Evolutionary conservation across 2,797 vertebrate species (phyloP).

Genomic region (Numenius phaeopus): DNA sequence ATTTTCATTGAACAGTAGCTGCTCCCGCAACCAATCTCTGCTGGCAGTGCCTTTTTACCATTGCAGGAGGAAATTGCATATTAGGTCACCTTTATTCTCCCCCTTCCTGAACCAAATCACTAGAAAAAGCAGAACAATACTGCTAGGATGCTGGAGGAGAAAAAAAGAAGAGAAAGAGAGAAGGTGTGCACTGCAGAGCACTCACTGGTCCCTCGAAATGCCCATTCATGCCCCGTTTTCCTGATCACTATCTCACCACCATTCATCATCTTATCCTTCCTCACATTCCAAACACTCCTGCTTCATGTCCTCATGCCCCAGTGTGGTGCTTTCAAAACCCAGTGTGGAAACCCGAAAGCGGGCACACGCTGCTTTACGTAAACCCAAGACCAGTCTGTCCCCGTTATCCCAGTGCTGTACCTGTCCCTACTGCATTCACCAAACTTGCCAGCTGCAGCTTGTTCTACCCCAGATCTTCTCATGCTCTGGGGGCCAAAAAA

Average conservation of each 20-base stretch:
- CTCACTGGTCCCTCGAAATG: not conserved
- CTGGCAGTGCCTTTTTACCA: not conserved
- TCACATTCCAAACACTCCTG: not conserved
- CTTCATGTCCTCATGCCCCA: not conserved
- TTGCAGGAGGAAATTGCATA: not conserved
- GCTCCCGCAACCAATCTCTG: not conserved
- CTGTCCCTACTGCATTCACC: not conserved
- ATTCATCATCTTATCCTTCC: not conserved
- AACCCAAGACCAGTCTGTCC: not conserved
- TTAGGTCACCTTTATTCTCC: not conserved
- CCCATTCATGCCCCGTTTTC: not conserved
- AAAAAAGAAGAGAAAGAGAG: not conserved
- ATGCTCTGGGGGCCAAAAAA: not conserved
- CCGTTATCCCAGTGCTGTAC: not conserved
- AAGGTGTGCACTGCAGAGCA: not conserved
- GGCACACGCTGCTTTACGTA: not conserved
- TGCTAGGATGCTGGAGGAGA: not conserved
- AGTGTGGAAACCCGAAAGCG: not conserved
- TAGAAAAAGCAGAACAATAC: not conserved
- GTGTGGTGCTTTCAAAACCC: fast-evolving
- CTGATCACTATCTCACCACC: not conserved
- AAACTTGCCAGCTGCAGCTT: not conserved
- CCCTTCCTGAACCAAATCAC: not conserved
- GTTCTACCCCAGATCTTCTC: not conserved
- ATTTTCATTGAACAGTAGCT: not conserved